Percentiles rank a stretch among this genome's conserved stretches.
phyloP scores from a whole-genome alignment of 1,140 invertebrate genomes.

The Nebria ingens region DNA sequence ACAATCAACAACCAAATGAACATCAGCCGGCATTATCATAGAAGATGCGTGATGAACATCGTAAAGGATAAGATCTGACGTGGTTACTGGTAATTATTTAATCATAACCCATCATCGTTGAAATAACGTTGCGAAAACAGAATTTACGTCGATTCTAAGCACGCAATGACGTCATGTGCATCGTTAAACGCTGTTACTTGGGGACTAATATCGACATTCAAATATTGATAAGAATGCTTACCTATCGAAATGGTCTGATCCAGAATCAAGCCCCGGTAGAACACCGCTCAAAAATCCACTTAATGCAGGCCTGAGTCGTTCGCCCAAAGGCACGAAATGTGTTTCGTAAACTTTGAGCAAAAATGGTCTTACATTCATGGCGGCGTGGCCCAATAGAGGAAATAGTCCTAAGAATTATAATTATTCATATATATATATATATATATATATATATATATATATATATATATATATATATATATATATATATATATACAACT shows the following conservation, averaged over 20 bases:
- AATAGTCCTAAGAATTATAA: slow-evolving; percentile 61
- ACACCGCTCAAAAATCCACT: slow-evolving; percentile 80
- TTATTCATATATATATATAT: neutral
- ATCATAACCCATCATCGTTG: too few relatives aligned
- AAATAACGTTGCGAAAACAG: neutral
- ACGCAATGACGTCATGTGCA: too few relatives aligned
- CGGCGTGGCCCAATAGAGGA: slow-evolving; percentile 79
- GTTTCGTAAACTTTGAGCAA: slow-evolving; percentile 84
- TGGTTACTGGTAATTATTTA: too few relatives aligned
- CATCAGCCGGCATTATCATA: too few relatives aligned
- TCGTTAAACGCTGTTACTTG: neutral
- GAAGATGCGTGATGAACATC: too few relatives aligned
- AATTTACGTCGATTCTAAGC: neutral
- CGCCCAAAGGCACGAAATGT: slow-evolving; percentile 79
- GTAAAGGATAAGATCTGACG: too few relatives aligned
- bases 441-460: neutral
- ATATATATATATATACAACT: neutral
- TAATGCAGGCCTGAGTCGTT: slow-evolving; percentile 69
- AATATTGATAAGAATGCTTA: too few relatives aligned
- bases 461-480: too few relatives aligned
- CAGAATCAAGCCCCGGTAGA: slow-evolving; percentile 81
- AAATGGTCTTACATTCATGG: slow-evolving; percentile 80
- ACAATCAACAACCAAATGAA: too few relatives aligned
- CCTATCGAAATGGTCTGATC: slow-evolving; percentile 81
- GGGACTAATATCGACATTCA: neutral